A percentile compares a stretch with the other conserved stretches of the same genome.
phyloP scores from a whole-genome alignment of 1,140 invertebrate genomes.

The Lordiphosa clarofinis region DNA sequence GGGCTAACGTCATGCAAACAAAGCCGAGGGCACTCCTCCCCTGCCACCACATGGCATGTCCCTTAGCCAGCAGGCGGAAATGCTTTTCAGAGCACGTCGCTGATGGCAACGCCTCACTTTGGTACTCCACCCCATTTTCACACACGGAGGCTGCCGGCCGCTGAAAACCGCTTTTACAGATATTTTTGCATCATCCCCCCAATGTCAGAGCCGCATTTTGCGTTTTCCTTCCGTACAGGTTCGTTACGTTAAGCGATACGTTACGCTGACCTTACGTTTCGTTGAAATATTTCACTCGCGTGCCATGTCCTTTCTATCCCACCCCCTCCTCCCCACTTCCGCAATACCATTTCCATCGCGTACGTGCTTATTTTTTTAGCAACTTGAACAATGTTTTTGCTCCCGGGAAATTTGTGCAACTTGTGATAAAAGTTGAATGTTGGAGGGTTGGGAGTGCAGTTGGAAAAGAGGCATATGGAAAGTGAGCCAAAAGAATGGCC shows the following conservation, averaged over 20 bases:
- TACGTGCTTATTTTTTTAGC: conserved; percentile 75
- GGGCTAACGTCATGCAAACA: conserved; percentile 68
- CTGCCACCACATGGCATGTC: not conserved
- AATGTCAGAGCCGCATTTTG: conserved; percentile 57
- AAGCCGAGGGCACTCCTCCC: conserved; percentile 57
- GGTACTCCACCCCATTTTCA: conserved; percentile 17
- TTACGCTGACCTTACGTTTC: conserved; percentile 56
- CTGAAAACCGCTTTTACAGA: conserved; percentile 75
- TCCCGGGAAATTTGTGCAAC: conserved; percentile 56
- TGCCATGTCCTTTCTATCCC: conserved; percentile 12
- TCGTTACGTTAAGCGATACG: conserved; percentile 46
- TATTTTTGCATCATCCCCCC: conserved; percentile 44
- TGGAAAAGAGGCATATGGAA: conserved; percentile 35
- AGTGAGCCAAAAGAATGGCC: conserved; percentile 27
- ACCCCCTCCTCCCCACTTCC: conserved; percentile 7
- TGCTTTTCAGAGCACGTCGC: conserved; percentile 68
- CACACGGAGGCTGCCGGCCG: conserved; percentile 57
- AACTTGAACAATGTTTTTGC: conserved; percentile 67
- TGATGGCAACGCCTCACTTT: conserved; percentile 25
- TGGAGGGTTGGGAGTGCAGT: not conserved
- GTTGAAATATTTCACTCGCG: conserved; percentile 60
- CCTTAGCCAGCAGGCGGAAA: conserved; percentile 45
- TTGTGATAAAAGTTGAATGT: conserved; percentile 62
- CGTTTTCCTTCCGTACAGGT: conserved; percentile 67
- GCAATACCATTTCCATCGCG: conserved; percentile 56